Percentiles rank a stretch among this genome's conserved stretches.
Conservation (phyloP, 2,113 vertebrate genomes). For the Dascyllus trimaculatus region DNA sequence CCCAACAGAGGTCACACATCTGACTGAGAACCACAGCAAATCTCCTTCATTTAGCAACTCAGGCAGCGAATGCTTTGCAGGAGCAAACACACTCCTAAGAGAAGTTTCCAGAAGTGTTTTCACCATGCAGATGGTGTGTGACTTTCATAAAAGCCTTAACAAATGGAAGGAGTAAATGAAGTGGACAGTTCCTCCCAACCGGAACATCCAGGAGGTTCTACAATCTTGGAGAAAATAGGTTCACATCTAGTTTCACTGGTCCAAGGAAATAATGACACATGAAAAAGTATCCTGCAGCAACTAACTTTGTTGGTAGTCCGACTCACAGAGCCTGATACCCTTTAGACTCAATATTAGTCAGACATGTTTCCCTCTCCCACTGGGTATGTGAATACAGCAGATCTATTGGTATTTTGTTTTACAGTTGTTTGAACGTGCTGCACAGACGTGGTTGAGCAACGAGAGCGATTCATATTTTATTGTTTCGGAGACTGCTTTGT, state of each 20-base stretch:
- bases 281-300: conserved; percentile 55
- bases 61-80: conserved; percentile 24
- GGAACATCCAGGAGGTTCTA: conserved; percentile 67
- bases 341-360: conserved; percentile 33
- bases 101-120: conserved; percentile 56
- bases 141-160: conserved; percentile 71
- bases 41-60: conserved; percentile 35
- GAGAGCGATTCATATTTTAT: conserved; percentile 19
- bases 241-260: conserved; percentile 67
- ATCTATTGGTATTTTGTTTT: conserved; percentile 42
- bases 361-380: conserved; percentile 30
- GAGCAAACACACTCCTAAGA: conserved; percentile 29
- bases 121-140: conserved; percentile 71
- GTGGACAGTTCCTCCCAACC: conserved; percentile 70
- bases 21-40: conserved; percentile 11
- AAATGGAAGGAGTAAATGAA: conserved; percentile 76
- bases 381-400: conserved; percentile 13
- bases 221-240: conserved; percentile 65
- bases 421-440: conserved; percentile 19
- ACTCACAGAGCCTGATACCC: conserved; percentile 43
- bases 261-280: conserved; percentile 66
- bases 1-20: conserved; percentile 31
- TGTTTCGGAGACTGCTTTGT: background rate
- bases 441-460: conserved; percentile 8
- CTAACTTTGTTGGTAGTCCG: conserved; percentile 41